Conservation (phyloP, 2,888 invertebrate species). For the Hipparchia sbordonii region DNA sequence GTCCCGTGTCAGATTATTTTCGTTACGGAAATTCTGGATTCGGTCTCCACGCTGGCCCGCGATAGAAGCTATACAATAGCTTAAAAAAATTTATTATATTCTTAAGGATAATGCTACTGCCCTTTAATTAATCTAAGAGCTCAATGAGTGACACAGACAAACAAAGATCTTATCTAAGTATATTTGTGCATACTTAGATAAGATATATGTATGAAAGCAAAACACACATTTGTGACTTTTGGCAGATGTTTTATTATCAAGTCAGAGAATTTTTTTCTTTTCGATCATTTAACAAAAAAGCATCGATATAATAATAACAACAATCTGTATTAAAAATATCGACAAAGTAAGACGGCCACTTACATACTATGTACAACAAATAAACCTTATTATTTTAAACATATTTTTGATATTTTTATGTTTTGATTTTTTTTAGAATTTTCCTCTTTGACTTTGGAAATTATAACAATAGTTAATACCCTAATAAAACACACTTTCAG, state of each 20-base stretch:
- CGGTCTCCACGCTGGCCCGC: too few species aligned
- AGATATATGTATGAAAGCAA: background rate
- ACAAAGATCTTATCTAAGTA: background rate
- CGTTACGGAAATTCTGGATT: too few species aligned
- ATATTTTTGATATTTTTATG: conserved; percentile 59
- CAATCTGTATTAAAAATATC: conserved; percentile 46
- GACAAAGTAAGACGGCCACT: conserved; percentile 45
- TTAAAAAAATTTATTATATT: too few species aligned
- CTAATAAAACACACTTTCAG: background rate
- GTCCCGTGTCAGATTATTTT: too few species aligned
- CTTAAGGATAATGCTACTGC: too few species aligned
- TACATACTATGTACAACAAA: conserved; percentile 42
- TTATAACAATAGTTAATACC: conserved; percentile 26
- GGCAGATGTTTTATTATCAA: conserved; percentile 43
- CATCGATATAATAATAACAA: conserved; percentile 41
- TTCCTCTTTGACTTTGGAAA: conserved; percentile 49
- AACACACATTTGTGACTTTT: conserved; percentile 29
- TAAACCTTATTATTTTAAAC: conserved; percentile 47
- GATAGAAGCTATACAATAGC: too few species aligned
- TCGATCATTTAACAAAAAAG: conserved; percentile 41
- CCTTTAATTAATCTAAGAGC: too few species aligned
- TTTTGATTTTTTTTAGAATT: conserved; percentile 63
- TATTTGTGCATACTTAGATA: background rate
- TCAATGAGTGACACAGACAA: too few species aligned
- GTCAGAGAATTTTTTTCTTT: conserved; percentile 34